A percentile compares a stretch with the other conserved stretches of the same genome.
Evolutionary conservation across 1,140 invertebrate species (phyloP).

Genomic region (Akabosia matsudoensis): DNA sequence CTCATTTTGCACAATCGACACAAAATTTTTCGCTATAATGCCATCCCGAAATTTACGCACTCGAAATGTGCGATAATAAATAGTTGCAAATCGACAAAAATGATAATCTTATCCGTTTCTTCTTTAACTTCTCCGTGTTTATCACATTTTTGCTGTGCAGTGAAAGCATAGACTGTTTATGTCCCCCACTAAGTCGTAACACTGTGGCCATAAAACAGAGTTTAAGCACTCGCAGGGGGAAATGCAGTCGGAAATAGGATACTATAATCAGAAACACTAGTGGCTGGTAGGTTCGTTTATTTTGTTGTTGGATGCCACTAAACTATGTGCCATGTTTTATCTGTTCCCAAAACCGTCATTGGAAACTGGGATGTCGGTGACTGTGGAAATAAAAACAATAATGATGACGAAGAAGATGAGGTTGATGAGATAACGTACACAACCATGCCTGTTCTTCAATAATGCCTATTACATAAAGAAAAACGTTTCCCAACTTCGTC

Average conservation of each 20-base stretch:
- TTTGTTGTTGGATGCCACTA: not conserved
- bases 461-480: too few relatives aligned
- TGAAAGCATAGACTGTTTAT: too few relatives aligned
- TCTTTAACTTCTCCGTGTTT: not conserved
- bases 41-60: too few relatives aligned
- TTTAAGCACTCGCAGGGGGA: not conserved
- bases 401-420: not conserved
- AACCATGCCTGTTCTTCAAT: not conserved
- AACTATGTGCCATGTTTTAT: not conserved
- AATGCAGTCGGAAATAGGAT: slow-evolving; percentile 7
- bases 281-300: not conserved
- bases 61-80: too few relatives aligned
- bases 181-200: not conserved
- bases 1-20: too few relatives aligned
- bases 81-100: not conserved
- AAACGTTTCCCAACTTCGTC: too few relatives aligned
- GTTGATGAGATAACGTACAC: not conserved
- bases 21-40: too few relatives aligned
- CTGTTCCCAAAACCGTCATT: not conserved
- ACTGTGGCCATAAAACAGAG: not conserved
- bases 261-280: slow-evolving; percentile 10
- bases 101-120: not conserved
- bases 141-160: not conserved
- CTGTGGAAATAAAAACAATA: not conserved
- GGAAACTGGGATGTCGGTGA: not conserved